A percentile compares a stretch with the other conserved stretches of the same genome.
Evolutionary conservation across 30 jellyfish, hydroid and myxozoan species (phyloP).

Genomic region (Hydractinia symbiolongicarpus): DNA sequence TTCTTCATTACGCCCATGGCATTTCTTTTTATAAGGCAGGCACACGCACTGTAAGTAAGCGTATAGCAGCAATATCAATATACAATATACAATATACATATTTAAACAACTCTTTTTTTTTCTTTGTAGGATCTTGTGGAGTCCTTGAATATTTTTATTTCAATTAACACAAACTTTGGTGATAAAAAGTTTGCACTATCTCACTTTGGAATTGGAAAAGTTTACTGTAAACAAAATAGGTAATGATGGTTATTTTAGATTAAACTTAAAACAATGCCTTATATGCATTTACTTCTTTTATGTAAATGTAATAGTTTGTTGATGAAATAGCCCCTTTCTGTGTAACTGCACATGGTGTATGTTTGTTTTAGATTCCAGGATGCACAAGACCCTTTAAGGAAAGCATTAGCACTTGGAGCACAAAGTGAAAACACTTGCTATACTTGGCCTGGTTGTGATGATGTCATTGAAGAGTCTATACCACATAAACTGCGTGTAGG

Average conservation of each 20-base stretch:
- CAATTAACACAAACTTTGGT: constrained; percentile 31
- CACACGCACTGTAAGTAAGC: constrained; percentile 21
- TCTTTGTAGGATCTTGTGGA: constrained; percentile 5
- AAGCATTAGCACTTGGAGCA: constrained; percentile 23
- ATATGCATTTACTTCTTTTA: not conserved
- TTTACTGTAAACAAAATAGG: constrained; percentile 45
- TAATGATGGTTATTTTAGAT: constrained; percentile 1
- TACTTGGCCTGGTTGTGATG: constrained; percentile 77
- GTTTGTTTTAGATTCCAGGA: constrained; percentile 40
- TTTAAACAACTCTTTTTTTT: not conserved
- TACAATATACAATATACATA: not conserved
- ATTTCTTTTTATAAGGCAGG: constrained; percentile 50
- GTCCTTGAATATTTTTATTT: not conserved
- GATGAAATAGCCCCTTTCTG: not conserved
- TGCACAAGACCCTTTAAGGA: constrained; percentile 24
- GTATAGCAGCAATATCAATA: not conserved
- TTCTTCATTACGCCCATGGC: constrained; percentile 42
- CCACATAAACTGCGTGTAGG: constrained; percentile 63
- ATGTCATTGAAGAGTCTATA: constrained; percentile 56
- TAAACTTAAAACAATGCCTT: not conserved
- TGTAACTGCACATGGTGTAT: not conserved
- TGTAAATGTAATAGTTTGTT: not conserved
- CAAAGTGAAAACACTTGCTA: constrained; percentile 20
- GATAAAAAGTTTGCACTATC: constrained; percentile 58
- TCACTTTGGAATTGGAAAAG: constrained; percentile 50